Percentiles rank a stretch among this genome's conserved stretches.
Evolutionary conservation across 37 sponge, comb jelly and placozoan genomes (phyloP).

Genomic region (Geodia barretti): DNA sequence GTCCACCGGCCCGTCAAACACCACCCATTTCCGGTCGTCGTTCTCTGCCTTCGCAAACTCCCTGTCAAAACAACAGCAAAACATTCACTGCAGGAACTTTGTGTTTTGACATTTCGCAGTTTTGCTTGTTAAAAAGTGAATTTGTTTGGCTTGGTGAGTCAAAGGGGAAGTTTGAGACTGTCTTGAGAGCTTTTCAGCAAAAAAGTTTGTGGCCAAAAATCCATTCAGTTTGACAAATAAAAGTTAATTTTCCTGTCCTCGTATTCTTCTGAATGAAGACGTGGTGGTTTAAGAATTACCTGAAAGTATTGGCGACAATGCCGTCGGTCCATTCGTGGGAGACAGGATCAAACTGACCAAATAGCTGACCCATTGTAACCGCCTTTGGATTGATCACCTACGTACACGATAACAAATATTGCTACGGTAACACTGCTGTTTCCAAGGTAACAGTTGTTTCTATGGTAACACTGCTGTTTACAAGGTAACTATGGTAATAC

Average conservation of each 20-base stretch:
- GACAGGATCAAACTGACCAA: constrained; percentile 99
- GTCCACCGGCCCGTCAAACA: constrained; percentile 98
- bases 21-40: constrained; percentile 97
- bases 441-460: too few species aligned
- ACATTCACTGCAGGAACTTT: neutral
- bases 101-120: too few species aligned
- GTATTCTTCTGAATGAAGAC: neutral
- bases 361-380: constrained; percentile 97
- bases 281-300: too few species aligned
- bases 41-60: constrained; percentile 93
- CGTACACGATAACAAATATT: too few species aligned
- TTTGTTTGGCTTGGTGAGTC: too few species aligned
- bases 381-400: constrained; percentile 97
- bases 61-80: constrained; percentile 23
- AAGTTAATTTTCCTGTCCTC: neutral
- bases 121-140: too few species aligned
- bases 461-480: too few species aligned
- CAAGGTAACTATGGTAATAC: too few species aligned
- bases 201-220: too few species aligned
- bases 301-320: constrained; percentile 95
- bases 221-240: neutral
- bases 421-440: too few species aligned
- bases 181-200: too few species aligned
- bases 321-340: constrained; percentile 99
- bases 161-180: too few species aligned